Conservation (phyloP, 1,140 invertebrate species). For the Formica selysi region DNA sequence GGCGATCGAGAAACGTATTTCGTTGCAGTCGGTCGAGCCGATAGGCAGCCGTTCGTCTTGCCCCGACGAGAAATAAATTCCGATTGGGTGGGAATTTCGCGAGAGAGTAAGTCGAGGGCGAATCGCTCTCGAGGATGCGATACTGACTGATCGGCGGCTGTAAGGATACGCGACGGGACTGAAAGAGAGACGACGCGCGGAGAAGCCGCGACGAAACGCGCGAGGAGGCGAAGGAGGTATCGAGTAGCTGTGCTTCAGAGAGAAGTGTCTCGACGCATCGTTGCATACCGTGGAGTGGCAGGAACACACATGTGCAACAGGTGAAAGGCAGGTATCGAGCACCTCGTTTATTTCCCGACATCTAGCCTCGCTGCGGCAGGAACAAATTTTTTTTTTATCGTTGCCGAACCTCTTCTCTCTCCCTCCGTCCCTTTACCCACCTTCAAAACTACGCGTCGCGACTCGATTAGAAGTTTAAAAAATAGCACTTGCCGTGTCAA, state of each 20-base stretch:
- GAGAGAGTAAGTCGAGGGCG: not conserved
- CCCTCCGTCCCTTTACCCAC: too few species aligned
- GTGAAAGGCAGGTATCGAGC: constrained; percentile 78
- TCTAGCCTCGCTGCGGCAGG: constrained; percentile 27
- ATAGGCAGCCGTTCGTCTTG: constrained; percentile 45
- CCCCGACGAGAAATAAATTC: constrained; percentile 45
- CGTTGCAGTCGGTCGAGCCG: constrained; percentile 36
- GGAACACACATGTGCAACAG: constrained; percentile 79
- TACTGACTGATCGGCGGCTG: constrained; percentile 23
- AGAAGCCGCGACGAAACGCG: not conserved
- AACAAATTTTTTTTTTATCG: constrained; percentile 58
- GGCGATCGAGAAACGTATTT: constrained; percentile 53
- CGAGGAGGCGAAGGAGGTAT: constrained; percentile 29
- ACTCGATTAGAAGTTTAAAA: constrained; percentile 52
- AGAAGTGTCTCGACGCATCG: constrained; percentile 62
- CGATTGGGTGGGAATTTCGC: constrained; percentile 6
- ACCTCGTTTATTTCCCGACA: constrained; percentile 65
- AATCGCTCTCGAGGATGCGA: constrained; percentile 1
- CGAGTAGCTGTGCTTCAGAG: constrained; percentile 22
- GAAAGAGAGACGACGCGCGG: constrained; percentile 1
- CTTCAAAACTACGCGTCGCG: constrained; percentile 26
- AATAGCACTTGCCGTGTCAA: not conserved
- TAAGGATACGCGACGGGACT: constrained; percentile 25
- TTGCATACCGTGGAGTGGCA: constrained; percentile 32
- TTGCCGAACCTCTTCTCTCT: not conserved